Base-by-base conservation (phyloP, 2,888 invertebrate genomes). In the Stegana nigrithorax region DNA sequence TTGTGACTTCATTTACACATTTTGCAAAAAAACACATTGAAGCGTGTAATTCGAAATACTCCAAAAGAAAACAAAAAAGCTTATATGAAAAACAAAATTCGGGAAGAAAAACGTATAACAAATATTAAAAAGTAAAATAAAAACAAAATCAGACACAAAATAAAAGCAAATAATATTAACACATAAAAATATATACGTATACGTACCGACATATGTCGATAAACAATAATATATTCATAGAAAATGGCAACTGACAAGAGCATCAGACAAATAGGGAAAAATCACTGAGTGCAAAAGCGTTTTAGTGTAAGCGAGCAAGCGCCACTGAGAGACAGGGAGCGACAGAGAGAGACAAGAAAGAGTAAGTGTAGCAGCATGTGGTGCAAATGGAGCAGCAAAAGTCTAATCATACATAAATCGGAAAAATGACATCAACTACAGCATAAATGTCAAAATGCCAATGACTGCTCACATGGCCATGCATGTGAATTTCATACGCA, bases 1-100 rank as follows among this genome's bases (percentile, higher is more conserved):
- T 66, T 70, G 74, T 71, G 65, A 71, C 70, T 79, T 75, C 79
- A 77, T 75, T 79, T 79, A 69, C 78, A 79, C 75, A 75, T 77
- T 75, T 78, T 76, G 50, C 23, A 67, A 76, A n/a, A 25, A 39
- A 56, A 56, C 25, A 75, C 79, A 77, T 67, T 71, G 79, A 70
- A 71, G 73, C 78, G 73, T 77, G 68, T 79, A 71, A 78, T 50
- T 50, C 26, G 50, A 26, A 50, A 50, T n/a, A n/a, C n/a, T n/a
- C n/a, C n/a, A n/a, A n/a, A n/a, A n/a, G n/a, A 50, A 14, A 26
- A n/a, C 26, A 26, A 50, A 50, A 26, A 4, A 26, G 17, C 8
- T 26, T 12, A 26, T 12, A 25, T n/a, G 12, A n/a, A 23, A 23
- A 45, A 45, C 45, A 45, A 21, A 7, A 45, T 21, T 4, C 14